phyloP scores from a whole-genome alignment of 1,140 invertebrate species.

The Acromyrmex heyeri region DNA sequence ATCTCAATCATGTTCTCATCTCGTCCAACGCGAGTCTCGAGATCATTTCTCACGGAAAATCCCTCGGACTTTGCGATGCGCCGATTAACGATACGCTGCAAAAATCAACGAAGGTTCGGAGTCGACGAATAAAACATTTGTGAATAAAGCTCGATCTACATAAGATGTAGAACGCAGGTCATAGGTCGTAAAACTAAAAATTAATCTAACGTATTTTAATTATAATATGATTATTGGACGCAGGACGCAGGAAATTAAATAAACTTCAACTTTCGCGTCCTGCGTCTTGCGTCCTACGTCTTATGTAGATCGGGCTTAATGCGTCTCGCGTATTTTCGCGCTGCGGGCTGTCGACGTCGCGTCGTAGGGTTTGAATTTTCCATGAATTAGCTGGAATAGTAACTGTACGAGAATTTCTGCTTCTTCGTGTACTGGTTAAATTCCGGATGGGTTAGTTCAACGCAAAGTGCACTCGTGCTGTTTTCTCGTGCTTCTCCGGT shows the following conservation, averaged over 20 bases:
- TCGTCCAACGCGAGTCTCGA: not conserved
- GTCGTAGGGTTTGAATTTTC: constrained; percentile 39
- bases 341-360: not conserved
- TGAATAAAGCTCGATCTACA: not conserved
- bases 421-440: constrained; percentile 12
- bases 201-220: too few species aligned
- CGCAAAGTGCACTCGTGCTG: not conserved
- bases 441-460: constrained; percentile 29
- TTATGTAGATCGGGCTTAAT: too few species aligned
- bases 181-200: too few species aligned
- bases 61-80: constrained; percentile 33
- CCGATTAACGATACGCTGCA: constrained; percentile 45
- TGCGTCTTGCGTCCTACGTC: too few species aligned
- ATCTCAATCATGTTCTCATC: not conserved
- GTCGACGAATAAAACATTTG: constrained; percentile 48
- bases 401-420: constrained; percentile 16
- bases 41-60: not conserved
- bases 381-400: constrained; percentile 46
- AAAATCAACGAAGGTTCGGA: constrained; percentile 33
- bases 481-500: constrained; percentile 1
- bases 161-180: too few species aligned
- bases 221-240: too few species aligned
- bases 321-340: constrained; percentile 23
- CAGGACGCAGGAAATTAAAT: too few species aligned
- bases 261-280: too few species aligned